phyloP scores from a whole-genome alignment of 1,140 invertebrate species.

The Anoplophora glabripennis region DNA sequence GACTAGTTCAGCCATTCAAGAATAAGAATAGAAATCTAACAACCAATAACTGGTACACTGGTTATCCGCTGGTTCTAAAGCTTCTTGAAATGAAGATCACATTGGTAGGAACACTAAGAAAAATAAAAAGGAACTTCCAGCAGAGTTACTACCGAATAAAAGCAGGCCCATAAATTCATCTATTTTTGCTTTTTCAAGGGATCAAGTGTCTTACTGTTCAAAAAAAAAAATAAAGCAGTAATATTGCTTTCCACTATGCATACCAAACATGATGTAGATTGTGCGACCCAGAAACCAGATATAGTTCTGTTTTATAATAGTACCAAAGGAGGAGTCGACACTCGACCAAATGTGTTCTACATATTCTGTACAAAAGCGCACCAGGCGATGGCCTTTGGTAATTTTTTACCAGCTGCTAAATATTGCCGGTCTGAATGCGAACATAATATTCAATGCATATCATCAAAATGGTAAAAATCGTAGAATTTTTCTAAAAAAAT shows the following conservation, averaged over 20 bases:
- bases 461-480: too few species aligned
- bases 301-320: slow-evolving; percentile 48
- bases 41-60: slow-evolving; percentile 39
- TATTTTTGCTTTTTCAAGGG: slow-evolving; percentile 38
- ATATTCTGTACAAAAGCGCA: slow-evolving; percentile 45
- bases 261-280: slow-evolving; percentile 23
- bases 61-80: slow-evolving; percentile 26
- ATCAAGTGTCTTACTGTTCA: slow-evolving; percentile 15
- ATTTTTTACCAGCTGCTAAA: slow-evolving; percentile 54
- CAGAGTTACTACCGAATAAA: slow-evolving; percentile 40
- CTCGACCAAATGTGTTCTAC: slow-evolving; percentile 37
- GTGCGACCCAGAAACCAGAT: slow-evolving; percentile 40
- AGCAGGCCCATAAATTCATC: slow-evolving; percentile 23
- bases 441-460: too few species aligned
- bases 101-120: slow-evolving; percentile 37
- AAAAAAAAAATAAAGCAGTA: slow-evolving; percentile 38
- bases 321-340: slow-evolving; percentile 47
- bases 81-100: slow-evolving; percentile 41
- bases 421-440: slow-evolving; percentile 51
- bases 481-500: too few species aligned
- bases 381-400: slow-evolving; percentile 53
- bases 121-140: slow-evolving; percentile 42
- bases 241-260: slow-evolving; percentile 40
- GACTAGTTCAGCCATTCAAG: slow-evolving; percentile 29
- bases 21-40: slow-evolving; percentile 39